These are phyloP conservation scores for Neotragus pygmaeus DNA, from an alignment of 2,113 vertebrate genomes.

Conservation along the genomic window DNA sequence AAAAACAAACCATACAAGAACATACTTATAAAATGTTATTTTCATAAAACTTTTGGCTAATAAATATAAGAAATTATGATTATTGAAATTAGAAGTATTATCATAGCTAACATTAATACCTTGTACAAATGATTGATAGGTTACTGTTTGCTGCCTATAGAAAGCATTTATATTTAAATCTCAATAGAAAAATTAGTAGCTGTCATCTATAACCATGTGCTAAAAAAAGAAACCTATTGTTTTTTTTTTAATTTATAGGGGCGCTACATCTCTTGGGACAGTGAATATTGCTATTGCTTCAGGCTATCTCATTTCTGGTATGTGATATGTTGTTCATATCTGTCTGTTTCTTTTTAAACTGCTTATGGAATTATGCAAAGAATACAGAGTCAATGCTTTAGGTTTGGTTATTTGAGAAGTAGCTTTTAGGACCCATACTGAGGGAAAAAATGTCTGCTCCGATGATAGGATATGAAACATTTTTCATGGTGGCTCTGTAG, in stretches of 20 bases:
- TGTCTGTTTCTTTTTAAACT: neutral
- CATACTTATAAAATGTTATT: neutral
- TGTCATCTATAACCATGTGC: neutral
- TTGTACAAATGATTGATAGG: neutral
- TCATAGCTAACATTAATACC: neutral
- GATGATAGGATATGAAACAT: neutral
- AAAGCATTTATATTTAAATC: neutral
- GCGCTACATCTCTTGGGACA: constrained; percentile 90
- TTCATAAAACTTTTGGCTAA: neutral
- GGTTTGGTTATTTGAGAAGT: neutral
- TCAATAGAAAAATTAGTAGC: neutral
- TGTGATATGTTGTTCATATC: constrained; percentile 7
- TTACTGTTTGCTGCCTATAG: neutral
- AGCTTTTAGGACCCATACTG: neutral
- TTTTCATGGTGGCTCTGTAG: neutral
- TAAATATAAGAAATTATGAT: neutral
- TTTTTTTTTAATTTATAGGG: constrained; percentile 84
- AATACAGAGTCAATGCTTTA: neutral
- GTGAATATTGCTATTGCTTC: constrained; percentile 94
- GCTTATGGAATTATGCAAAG: neutral
- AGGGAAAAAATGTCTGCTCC: neutral
- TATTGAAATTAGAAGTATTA: neutral
- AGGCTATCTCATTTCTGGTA: constrained; percentile 99
- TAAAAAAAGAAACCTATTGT: constrained; percentile 47
- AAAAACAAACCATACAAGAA: neutral